A percentile compares a stretch with the other conserved stretches of the same genome.
These are phyloP conservation scores for Meteorus colon DNA, from an alignment of 2,888 invertebrate genomes.

Conservation along the genomic window DNA sequence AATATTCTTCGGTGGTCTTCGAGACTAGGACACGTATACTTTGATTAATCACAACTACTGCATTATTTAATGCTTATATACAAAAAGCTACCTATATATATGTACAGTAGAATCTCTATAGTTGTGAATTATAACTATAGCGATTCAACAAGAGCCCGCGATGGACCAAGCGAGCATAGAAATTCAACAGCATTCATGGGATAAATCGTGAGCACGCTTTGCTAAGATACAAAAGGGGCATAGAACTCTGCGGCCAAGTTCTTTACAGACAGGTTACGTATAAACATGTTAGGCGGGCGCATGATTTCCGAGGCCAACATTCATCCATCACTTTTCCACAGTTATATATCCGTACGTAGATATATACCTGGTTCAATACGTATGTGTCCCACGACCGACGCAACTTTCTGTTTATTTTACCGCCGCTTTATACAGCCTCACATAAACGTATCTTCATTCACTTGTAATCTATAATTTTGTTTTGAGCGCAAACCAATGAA, in stretches of 20 bases:
- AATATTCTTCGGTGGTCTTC: constrained; percentile 51
- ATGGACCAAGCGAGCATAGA: constrained; percentile 50
- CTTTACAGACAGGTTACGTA: constrained; percentile 69
- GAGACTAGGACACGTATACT: constrained; percentile 45
- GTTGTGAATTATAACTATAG: constrained; percentile 11
- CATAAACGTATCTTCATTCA: constrained; percentile 6
- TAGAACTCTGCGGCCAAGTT: constrained; percentile 46
- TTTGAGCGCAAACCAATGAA: constrained; percentile 5
- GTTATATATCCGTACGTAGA: constrained; percentile 25
- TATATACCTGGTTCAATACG: background rate
- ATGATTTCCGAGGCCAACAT: constrained; percentile 63
- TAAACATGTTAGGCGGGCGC: constrained; percentile 71
- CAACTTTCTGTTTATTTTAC: background rate
- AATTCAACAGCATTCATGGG: constrained; percentile 62
- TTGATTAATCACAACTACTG: constrained; percentile 72
- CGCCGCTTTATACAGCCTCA: background rate
- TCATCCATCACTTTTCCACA: constrained; percentile 68
- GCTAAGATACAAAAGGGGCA: constrained; percentile 61
- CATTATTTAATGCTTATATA: constrained; percentile 69
- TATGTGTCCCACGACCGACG: constrained; percentile 11
- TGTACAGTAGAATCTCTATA: constrained; percentile 16
- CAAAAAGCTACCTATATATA: constrained; percentile 23
- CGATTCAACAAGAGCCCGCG: background rate
- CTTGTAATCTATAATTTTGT: constrained; percentile 11
- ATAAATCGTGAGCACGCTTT: constrained; percentile 65